Evolutionary conservation across 2,113 vertebrate species (phyloP), one percentile per base, ranked within the genome.

Genomic region (Mobula birostris): DNA sequence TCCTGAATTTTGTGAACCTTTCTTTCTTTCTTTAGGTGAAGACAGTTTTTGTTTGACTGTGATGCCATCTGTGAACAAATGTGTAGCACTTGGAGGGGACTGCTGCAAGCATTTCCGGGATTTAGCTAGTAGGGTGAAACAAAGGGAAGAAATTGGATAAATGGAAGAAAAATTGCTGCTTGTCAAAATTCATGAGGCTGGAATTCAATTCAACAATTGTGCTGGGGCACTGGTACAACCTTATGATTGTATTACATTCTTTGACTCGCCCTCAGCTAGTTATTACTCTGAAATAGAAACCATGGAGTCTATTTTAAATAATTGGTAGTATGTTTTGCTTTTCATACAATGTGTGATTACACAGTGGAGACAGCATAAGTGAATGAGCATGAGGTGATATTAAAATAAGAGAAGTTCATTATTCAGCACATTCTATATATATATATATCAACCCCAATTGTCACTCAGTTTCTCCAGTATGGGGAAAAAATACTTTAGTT

Each of bases 221-320:
- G 12, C 83, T 87, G 83, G 56, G 58, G 29, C 14, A 58, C 29
- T 58, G 12, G 24, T 27, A 61, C 56, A 87, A 87, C 56, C 32
- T 56, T n/a, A 58, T 87, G 56, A n/a, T 61, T 29, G 58, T 29
- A 87, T 63, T 61, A n/a, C 58, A 56, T 56, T 82, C 40, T 82
- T 82, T 19, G 40, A 82, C 36, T n/a, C 24, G 61, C 83, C 58
- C 9, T 8, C 27, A 61, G 83, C 27, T n/a, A 87, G 58, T 87
- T 87, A 63, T 85, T 58, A 85, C 56, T 85, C 48, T 85, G 82
- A 85, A 58, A 58, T 85, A 19, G 21, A 58, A 58, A 9, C 12
- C 14, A 88, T 56, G 15, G 9, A 63, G 61, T 88, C 61, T 88
- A 63, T n/a, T 88, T 87, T n/a, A 88, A 87, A 88, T n/a, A 88